Percentiles rank a stretch among this genome's conserved stretches.
Conservation (phyloP, 1,140 invertebrate species). For the Drosophila dunni region DNA sequence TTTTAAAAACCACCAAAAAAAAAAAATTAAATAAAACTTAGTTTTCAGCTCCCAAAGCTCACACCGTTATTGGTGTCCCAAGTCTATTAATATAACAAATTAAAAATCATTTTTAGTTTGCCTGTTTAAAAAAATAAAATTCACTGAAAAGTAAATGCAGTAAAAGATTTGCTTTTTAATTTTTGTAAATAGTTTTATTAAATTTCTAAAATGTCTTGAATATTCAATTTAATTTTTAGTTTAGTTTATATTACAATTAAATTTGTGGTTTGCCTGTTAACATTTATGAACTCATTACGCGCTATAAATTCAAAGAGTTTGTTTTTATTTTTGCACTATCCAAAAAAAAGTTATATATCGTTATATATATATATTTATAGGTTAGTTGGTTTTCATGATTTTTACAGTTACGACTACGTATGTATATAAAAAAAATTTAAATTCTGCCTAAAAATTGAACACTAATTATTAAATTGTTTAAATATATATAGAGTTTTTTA, state of each 20-base stretch:
- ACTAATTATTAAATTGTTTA: constrained; percentile 46
- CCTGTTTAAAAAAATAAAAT: no score
- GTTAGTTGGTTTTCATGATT: constrained; percentile 26
- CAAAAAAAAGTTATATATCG: constrained; percentile 48
- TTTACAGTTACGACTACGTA: constrained; percentile 58
- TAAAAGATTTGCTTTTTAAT: not conserved
- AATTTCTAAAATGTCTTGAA: constrained; percentile 56
- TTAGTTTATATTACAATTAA: constrained; percentile 45
- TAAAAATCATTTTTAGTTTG: no score
- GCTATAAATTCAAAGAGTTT: constrained; percentile 78
- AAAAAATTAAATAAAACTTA: no score
- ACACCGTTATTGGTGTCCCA: no score
- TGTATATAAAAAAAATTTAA: constrained; percentile 56
- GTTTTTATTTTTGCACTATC: constrained; percentile 57
- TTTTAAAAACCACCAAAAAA: no score
- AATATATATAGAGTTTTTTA: constrained; percentile 15
- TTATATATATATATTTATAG: constrained; percentile 7
- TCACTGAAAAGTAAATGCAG: no score
- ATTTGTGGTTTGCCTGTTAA: constrained; percentile 54
- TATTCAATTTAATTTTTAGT: constrained; percentile 44
- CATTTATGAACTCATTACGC: constrained; percentile 74
- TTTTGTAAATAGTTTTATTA: constrained; percentile 66
- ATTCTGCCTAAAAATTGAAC: constrained; percentile 64
- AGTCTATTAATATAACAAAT: no score
- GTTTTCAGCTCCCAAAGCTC: no score